Conservation (phyloP, 2,888 invertebrate species). For the Agrochola macilenta region DNA sequence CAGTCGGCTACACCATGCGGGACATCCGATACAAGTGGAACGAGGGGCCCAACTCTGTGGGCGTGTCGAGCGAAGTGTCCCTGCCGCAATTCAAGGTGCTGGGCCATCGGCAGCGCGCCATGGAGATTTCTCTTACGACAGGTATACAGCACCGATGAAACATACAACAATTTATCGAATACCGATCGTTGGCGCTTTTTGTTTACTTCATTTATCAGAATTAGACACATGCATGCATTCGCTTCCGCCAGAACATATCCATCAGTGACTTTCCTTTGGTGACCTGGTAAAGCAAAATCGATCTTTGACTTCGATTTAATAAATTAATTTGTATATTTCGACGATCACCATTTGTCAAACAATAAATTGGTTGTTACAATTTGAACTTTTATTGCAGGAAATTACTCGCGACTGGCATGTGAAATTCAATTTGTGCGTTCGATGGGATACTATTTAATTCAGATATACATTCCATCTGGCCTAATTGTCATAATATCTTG, state of each 20-base stretch:
- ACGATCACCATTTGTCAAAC: conserved; percentile 10
- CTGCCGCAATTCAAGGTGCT: conserved; percentile 99
- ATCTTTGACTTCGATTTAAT: conserved; percentile 47
- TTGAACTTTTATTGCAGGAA: conserved; percentile 91
- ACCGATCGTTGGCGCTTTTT: conserved; percentile 55
- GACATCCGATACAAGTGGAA: conserved; percentile 99
- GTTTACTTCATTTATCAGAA: conserved; percentile 49
- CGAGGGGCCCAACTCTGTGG: conserved; percentile 97
- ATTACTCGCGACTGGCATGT: conserved; percentile 98
- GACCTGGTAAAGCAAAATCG: conserved; percentile 51
- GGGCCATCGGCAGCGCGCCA: conserved; percentile 97
- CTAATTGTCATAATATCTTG: conserved; percentile 99
- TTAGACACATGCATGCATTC: conserved; percentile 71
- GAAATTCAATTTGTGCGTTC: conserved; percentile 99
- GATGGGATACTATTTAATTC: conserved; percentile 99
- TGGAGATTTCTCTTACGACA: conserved; percentile 98
- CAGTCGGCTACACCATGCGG: conserved; percentile 99
- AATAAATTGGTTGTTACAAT: conserved; percentile 31
- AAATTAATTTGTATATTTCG: conserved; percentile 16
- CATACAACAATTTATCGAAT: conserved; percentile 51
- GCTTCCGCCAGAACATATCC: conserved; percentile 62
- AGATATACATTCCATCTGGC: conserved; percentile 99
- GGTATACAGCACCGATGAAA: conserved; percentile 91
- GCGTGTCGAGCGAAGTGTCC: conserved; percentile 97
- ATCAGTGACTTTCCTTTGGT: conserved; percentile 55